Conservation (phyloP, 2,888 invertebrate genomes). For the Drosophila pseudotakahashii region DNA sequence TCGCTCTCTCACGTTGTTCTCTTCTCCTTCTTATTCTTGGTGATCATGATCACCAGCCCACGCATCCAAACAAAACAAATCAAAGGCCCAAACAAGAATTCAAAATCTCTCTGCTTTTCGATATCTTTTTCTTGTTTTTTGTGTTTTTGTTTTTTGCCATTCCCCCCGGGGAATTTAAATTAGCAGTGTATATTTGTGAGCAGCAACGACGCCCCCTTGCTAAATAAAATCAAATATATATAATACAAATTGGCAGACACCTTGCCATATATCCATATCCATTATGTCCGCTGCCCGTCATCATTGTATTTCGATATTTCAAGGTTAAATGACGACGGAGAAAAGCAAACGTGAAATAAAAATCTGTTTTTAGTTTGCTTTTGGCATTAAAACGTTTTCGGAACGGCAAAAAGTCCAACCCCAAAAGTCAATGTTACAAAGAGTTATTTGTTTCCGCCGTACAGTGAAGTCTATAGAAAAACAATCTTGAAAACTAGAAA, state of each 20-base stretch:
- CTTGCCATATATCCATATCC: conserved; percentile 41
- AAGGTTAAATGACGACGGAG: conserved; percentile 65
- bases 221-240: conserved; percentile 6
- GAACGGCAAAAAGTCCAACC: conserved; percentile 6
- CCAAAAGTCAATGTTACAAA: conserved; percentile 18
- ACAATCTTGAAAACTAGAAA: no score
- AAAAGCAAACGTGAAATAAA: conserved; percentile 45
- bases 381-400: conserved; percentile 8
- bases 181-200: conserved; percentile 25
- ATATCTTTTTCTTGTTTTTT: conserved; percentile 1
- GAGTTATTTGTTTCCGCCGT: conserved; percentile 17
- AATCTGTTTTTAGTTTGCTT: conserved; percentile 69
- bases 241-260: conserved; percentile 37
- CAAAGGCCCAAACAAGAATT: conserved; percentile 17
- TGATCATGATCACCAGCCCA: conserved; percentile 41
- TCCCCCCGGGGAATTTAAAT: conserved; percentile 24
- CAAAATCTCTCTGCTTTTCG: conserved; percentile 9
- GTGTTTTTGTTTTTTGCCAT: conserved; percentile 2
- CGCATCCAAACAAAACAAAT: conserved; percentile 50
- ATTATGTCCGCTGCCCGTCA: conserved; percentile 34
- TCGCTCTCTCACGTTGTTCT: not conserved
- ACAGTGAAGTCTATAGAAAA: not conserved
- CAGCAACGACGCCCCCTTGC: conserved; percentile 28
- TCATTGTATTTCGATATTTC: conserved; percentile 64
- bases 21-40: not conserved